Evolutionary conservation across 2,113 vertebrate species (phyloP).

Genomic region (Strix uralensis): DNA sequence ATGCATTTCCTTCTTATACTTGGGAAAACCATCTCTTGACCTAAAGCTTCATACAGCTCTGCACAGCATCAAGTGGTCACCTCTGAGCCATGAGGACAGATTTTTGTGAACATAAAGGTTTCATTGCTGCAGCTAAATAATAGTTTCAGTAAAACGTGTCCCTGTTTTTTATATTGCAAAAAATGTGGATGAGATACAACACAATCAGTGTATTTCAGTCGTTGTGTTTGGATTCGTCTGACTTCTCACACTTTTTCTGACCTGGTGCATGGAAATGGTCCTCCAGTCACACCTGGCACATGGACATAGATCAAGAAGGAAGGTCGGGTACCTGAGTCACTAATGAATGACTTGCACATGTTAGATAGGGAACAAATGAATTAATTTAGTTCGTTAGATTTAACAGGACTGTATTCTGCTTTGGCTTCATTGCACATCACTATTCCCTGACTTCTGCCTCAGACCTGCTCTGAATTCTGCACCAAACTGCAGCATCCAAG

Average conservation of each 20-base stretch:
- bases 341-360: neutral
- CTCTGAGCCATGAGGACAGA: neutral
- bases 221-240: neutral
- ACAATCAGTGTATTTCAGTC: neutral
- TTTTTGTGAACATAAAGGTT: neutral
- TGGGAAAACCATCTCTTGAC: neutral
- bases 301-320: neutral
- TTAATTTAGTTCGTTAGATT: neutral
- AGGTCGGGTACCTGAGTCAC: neutral
- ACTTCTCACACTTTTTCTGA: neutral
- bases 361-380: neutral
- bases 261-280: neutral
- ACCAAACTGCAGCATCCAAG: neutral
- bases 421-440: neutral
- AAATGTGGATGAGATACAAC: neutral
- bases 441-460: neutral
- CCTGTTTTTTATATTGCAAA: neutral
- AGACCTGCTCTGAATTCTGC: neutral
- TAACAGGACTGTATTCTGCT: neutral
- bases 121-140: neutral
- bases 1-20: neutral
- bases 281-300: neutral
- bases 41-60: neutral
- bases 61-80: neutral
- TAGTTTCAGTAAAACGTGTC: neutral